Base-by-base conservation (phyloP, 2,888 invertebrate species). In the Venusia cambrica region DNA sequence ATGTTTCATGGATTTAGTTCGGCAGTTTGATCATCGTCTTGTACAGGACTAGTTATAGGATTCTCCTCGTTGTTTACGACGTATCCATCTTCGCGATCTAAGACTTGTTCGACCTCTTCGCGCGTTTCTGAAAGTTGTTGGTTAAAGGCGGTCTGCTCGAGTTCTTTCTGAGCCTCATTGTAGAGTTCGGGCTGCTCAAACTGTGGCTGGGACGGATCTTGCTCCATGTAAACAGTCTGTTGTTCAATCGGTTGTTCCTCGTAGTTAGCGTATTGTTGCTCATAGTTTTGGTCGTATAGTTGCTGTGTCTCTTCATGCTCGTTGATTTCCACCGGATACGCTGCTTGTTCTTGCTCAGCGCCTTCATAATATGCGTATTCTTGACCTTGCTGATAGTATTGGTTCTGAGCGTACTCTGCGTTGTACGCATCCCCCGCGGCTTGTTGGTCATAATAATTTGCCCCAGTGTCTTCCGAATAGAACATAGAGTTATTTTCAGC, bases 281-380 rank as follows among this genome's bases (percentile, higher is more conserved):
- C 67, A 32, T 80, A 81, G 45, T 48, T 64, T 37, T 64, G 76
- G 45, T 83, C 80, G 38, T 78, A 79, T 3, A 48, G 62, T 38
- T 69, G 60, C n/a, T 58, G 54, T 5, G 69, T 46, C 45, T 73
- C 78, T 40, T 69, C 73, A 22, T 74, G 63, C 40, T 75, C 73
- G 45, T 69, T 69, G 26, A 69, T 47, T 45, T 73, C 71, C 2
- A 15, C 38, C 6, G 61, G 50, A 45, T 67, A 65, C 10, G 46
- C 44, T 38, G 61, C 56, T 32, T 70, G 64, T 6, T 40, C 38
- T 29, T 67, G 62, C 15, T 12, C 37, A 2, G 49, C 49, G 18
- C 57, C 64, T 43, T 73, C 66, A 28, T 75, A 77, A 51, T 75
- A 73, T 24, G 47, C 41, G 42, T 69, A 66, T 38, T 68, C 63